Conservation (phyloP, 2,797 vertebrate species). For the Hyperoplus lanceolatus region DNA sequence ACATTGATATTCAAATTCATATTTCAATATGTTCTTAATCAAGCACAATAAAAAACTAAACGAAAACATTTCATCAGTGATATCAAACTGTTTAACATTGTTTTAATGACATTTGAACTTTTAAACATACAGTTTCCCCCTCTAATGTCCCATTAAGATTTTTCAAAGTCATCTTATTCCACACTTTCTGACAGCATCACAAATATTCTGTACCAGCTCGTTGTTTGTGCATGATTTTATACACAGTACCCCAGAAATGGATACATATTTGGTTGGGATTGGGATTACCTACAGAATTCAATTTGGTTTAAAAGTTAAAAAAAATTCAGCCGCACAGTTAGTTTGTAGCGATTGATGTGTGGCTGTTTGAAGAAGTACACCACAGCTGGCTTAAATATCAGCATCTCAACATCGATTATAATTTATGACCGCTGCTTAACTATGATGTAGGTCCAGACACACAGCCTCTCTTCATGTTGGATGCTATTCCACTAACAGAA, state of each 20-base stretch:
- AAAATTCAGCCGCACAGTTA: background rate
- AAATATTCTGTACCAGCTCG: constrained; percentile 1
- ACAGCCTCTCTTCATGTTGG: constrained; percentile 13
- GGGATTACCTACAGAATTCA: background rate
- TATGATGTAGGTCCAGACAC: constrained; percentile 47
- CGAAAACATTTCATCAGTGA: background rate
- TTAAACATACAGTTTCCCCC: background rate
- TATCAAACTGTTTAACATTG: background rate
- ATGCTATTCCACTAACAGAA: constrained; percentile 22
- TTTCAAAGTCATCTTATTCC: background rate
- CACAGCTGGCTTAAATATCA: constrained; percentile 26
- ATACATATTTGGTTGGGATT: background rate
- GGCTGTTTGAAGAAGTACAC: background rate
- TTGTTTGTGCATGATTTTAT: background rate
- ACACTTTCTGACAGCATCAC: background rate
- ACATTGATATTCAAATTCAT: background rate
- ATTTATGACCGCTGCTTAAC: constrained; percentile 43
- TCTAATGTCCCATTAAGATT: background rate
- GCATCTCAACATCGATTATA: constrained; percentile 10
- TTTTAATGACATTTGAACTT: background rate
- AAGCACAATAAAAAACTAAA: background rate
- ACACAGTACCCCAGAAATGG: background rate
- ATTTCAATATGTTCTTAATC: constrained; percentile 6
- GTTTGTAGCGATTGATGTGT: background rate
- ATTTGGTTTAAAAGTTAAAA: background rate